Evolutionary conservation across 1,140 invertebrate genomes (phyloP), one percentile per base, ranked within the genome.

Genomic region (Drosophila watanabei): DNA sequence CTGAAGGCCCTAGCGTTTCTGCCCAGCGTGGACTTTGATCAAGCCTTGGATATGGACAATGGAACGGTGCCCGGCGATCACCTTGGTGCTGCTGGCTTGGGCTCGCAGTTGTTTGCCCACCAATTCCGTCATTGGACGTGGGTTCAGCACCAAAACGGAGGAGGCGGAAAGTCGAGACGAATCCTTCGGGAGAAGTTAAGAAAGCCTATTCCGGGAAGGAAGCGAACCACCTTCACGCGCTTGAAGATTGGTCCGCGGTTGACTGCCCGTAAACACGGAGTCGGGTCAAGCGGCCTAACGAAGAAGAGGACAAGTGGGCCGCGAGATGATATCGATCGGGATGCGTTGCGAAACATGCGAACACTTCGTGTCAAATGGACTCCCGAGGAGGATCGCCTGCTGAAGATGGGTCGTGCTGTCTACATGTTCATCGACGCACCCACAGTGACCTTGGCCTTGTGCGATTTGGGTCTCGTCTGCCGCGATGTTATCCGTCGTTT

Each of bases 41-140:
- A 93, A 48, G 93, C 92, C 1, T 11, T 59, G 16, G 14, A 62
- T 10, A 37, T 78, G 35, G 93, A 93, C 57, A 70, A 49, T 20
- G 96, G 96, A 5, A 79, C 93, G 18, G 93, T 97, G 32, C 97
- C 97, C 2, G 97, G 97, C 2, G 96, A 97, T 93, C 93, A 93
- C 9, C 93, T 94, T 63, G 97, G 97, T 2, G 96, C 96, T 7
- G 96, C 95, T 48, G 97, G 97, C 8, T 93, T 96, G 0, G 96
- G 97, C 92, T 96, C 96, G 0, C 93, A 94, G 2, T 93, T 97
- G 37, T 97, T 95, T 92, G 87, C 95, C 35, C 96, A 97, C 91
- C 91, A 96, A 2, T 95, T 95, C 75, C 93, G 95, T 8, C 97
- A 96, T 78, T 97, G 96, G 96, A 85, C 92, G 2, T 91, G 92